Percentiles rank a stretch among this genome's conserved stretches.
These are phyloP conservation scores for Ptychoptera albimana DNA, from an alignment of 2,888 invertebrate genomes.

Conservation along the genomic window DNA sequence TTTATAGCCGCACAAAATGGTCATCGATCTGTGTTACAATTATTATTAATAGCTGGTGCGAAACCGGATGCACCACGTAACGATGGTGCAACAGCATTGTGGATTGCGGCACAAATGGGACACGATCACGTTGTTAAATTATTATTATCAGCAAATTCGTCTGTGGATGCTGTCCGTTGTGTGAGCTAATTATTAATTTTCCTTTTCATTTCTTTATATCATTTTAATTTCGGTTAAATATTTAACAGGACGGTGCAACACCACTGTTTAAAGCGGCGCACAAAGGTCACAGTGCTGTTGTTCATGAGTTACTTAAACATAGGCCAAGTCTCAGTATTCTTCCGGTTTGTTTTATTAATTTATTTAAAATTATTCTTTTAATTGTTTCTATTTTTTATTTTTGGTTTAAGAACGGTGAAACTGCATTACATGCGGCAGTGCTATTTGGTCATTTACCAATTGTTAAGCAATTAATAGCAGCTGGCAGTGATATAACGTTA, in stretches of 20 bases:
- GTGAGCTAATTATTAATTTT: constrained; percentile 36
- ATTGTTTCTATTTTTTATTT: not conserved
- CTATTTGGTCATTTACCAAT: constrained; percentile 74
- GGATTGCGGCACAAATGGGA: constrained; percentile 94
- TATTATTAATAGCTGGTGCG: constrained; percentile 58
- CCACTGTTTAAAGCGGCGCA: constrained; percentile 89
- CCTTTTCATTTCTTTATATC: not conserved
- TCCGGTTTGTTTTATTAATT: constrained; percentile 41
- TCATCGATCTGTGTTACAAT: constrained; percentile 60
- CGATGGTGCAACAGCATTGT: constrained; percentile 78
- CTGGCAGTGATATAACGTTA: constrained; percentile 48
- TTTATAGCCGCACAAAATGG: constrained; percentile 93
- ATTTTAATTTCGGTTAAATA: not conserved
- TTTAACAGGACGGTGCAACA: constrained; percentile 74
- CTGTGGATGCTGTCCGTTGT: constrained; percentile 64
- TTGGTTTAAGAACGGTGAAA: constrained; percentile 68
- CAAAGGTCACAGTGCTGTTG: constrained; percentile 81
- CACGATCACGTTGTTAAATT: constrained; percentile 65
- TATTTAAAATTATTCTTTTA: constrained; percentile 4
- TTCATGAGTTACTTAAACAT: constrained; percentile 65
- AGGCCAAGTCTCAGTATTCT: constrained; percentile 67
- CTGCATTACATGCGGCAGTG: constrained; percentile 79
- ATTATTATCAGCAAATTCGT: constrained; percentile 61
- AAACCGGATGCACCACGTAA: constrained; percentile 54
- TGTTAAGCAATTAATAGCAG: constrained; percentile 55